Conservation (phyloP, 2,888 invertebrate species). For the Apamea monoglypha region DNA sequence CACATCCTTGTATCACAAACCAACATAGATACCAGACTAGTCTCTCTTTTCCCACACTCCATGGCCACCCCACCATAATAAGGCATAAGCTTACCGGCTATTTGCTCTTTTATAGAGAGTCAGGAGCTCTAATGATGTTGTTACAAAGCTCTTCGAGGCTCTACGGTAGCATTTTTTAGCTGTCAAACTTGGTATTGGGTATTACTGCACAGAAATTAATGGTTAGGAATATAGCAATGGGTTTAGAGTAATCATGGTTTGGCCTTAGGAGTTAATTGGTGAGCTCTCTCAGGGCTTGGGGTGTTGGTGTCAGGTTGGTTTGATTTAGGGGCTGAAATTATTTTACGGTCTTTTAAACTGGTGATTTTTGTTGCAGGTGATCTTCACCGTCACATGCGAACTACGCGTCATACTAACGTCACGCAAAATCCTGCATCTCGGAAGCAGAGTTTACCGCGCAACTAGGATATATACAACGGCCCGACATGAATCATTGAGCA, state of each 20-base stretch:
- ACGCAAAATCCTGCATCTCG: too few species aligned
- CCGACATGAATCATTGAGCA: too few species aligned
- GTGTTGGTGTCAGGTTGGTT: not conserved
- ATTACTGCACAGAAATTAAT: slow-evolving; percentile 50
- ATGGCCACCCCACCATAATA: slow-evolving; percentile 76
- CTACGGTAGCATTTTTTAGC: slow-evolving; percentile 85
- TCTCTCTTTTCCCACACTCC: not conserved
- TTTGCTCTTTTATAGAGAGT: slow-evolving; percentile 81
- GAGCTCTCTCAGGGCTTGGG: not conserved
- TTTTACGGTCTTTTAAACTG: too few species aligned
- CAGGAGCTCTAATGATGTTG: slow-evolving; percentile 83
- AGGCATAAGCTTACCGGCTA: slow-evolving; percentile 83
- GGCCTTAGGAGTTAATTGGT: slow-evolving; percentile 51
- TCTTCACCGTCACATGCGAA: too few species aligned
- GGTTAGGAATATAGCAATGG: slow-evolving; percentile 23
- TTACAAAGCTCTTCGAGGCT: slow-evolving; percentile 67
- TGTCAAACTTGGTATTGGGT: slow-evolving; percentile 75
- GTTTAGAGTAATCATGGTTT: slow-evolving; percentile 36
- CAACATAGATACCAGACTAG: not conserved
- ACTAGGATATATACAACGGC: too few species aligned
- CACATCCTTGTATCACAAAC: not conserved
- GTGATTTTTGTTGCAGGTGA: not conserved
- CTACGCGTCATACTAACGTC: too few species aligned
- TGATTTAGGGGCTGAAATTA: not conserved
- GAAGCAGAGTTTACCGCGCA: too few species aligned